Percentiles rank a stretch among this genome's conserved stretches.
Conservation (phyloP, 2,797 vertebrate species). For the Hypotaenidia okinawae region DNA sequence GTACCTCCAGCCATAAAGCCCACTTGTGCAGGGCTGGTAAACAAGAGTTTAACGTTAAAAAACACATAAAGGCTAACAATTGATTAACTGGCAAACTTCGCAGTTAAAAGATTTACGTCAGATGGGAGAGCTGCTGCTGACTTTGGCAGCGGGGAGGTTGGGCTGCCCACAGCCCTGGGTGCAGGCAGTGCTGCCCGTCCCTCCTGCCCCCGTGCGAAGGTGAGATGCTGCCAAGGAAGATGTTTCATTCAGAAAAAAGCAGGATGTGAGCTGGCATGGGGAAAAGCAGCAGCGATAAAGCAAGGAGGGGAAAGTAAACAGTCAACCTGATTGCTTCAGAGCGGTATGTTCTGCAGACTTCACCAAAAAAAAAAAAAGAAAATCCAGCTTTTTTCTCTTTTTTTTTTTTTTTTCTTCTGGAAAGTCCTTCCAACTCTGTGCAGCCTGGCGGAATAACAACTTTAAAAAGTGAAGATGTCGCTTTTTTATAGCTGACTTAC, state of each 20-base stretch:
- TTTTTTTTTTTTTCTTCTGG: background rate
- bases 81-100: slow-evolving; percentile 54
- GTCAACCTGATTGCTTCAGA: slow-evolving; percentile 37
- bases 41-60: slow-evolving; percentile 39
- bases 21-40: slow-evolving; percentile 28
- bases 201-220: background rate
- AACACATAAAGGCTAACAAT: slow-evolving; percentile 52
- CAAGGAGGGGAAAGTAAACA: background rate
- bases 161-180: background rate
- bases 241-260: background rate
- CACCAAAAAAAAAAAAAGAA: background rate
- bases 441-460: slow-evolving; percentile 49
- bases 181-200: background rate
- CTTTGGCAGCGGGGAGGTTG: background rate
- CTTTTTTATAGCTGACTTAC: slow-evolving; percentile 57
- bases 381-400: background rate
- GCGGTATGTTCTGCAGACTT: background rate
- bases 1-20: slow-evolving; percentile 59
- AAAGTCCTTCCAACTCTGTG: slow-evolving; percentile 36
- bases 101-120: slow-evolving; percentile 44
- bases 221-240: background rate
- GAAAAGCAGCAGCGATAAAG: background rate
- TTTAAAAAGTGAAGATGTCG: slow-evolving; percentile 45
- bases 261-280: background rate
- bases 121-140: background rate